Evolutionary conservation across 2,888 invertebrate species (phyloP), one percentile per base, ranked within the genome.

Genomic region (Ormyrus nitidulus): DNA sequence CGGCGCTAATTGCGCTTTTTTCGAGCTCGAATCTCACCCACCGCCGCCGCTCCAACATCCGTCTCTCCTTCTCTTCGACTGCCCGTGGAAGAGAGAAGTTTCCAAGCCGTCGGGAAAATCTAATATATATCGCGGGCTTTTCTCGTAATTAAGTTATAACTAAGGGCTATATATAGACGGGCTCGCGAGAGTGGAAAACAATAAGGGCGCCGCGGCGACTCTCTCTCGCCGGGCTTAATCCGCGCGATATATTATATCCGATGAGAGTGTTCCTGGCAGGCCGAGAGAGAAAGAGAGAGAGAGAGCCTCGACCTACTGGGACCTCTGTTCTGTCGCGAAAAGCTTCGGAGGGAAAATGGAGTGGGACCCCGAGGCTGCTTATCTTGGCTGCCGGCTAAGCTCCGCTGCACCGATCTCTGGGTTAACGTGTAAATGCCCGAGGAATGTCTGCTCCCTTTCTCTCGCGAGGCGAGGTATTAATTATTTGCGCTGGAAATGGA

Each of bases 141-240:
- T 88, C 87, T 87, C 87, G 89, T 90, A 90, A 90, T 90, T 90
- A 89, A 90, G 89, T 90, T 90, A 89, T 89, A 89, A 88, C 86
- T 85, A 85, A 86, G 87, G 86, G 80, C 82, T 34, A 34, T 34
- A 34, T 3, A 34, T 34, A 34, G 34, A 34, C 34, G 4, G 34
- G 85, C 79, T 86, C 84, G 85, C 86, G 85, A 86, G 86, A 89
- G 89, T 87, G 88, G 89, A 89, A 90, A 90, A 90, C 89, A 90
- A 90, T 90, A 89, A 90, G 89, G 86, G 86, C 85, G 34, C 34
- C 34, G 34, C 34, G 34, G 34, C 34, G 34, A 34, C 34, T 34
- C 19, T 19, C 34, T 34, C 34, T 85, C 86, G 86, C 49, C 10
- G 65, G 9, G 84, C 84, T 85, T 90, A 89, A 90, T 90, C 89